These are phyloP conservation scores for Astyanax mexicanus DNA, from an alignment of 2,797 vertebrate genomes.

Conservation along the genomic window DNA sequence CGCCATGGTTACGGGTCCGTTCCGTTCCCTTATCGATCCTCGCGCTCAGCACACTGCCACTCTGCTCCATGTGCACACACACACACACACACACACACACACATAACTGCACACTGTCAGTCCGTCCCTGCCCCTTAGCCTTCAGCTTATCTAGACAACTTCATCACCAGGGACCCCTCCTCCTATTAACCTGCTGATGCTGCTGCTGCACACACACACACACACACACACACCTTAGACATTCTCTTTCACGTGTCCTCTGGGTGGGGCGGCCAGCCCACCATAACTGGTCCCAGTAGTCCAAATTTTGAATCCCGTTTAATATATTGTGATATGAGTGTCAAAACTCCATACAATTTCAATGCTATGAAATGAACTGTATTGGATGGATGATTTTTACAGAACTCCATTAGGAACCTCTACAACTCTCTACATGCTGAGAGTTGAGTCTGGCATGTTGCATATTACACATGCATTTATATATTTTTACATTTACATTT, in stretches of 20 bases:
- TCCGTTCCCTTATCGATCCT: conserved; percentile 70
- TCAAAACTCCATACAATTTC: too few relatives aligned
- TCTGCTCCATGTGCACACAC: not conserved
- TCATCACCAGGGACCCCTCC: conserved; percentile 48
- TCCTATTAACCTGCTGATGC: conserved; percentile 34
- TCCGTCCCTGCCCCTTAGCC: conserved; percentile 30
- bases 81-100: conserved; percentile 30
- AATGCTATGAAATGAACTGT: too few relatives aligned
- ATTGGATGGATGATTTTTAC: too few relatives aligned
- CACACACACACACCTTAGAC: conserved; percentile 26
- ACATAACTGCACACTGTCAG: not conserved
- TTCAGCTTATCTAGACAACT: conserved; percentile 61
- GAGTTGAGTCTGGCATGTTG: too few relatives aligned
- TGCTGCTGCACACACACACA: conserved; percentile 12
- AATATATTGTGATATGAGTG: too few relatives aligned
- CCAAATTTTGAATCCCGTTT: too few relatives aligned
- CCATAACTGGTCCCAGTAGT: conserved; percentile 11
- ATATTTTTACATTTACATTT: too few relatives aligned
- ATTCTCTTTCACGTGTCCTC: conserved; percentile 47
- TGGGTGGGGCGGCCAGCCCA: conserved; percentile 16
- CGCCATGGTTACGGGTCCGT: conserved; percentile 46
- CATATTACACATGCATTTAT: too few relatives aligned
- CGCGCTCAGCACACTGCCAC: conserved; percentile 1
- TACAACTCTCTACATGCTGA: too few relatives aligned
- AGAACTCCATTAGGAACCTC: too few relatives aligned